Evolutionary conservation across 2,888 invertebrate genomes (phyloP).

Genomic region (Osedax frankpressi): DNA sequence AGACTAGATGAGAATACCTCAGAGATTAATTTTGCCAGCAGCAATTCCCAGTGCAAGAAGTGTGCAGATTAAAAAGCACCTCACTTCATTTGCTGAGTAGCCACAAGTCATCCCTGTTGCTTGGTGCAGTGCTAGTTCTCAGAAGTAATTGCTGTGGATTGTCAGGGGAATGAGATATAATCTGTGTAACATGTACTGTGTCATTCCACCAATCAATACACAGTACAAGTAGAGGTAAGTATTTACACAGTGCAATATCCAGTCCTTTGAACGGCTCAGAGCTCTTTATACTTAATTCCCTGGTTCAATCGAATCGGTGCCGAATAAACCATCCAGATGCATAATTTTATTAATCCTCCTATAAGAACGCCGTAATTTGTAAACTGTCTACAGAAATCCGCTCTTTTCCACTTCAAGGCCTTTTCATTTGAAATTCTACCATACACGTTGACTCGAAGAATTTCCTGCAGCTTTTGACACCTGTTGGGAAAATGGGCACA

Average conservation of each 20-base stretch:
- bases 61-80: neutral
- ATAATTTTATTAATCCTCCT: neutral
- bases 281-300: no score
- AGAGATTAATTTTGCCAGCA: neutral
- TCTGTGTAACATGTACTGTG: neutral
- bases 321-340: neutral
- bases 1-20: neutral
- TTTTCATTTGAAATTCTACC: slow-evolving; percentile 3
- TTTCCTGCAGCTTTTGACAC: slow-evolving; percentile 1
- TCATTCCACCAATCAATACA: slow-evolving; percentile 6
- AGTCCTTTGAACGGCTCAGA: no score
- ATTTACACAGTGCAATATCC: no score
- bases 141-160: slow-evolving; percentile 2
- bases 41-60: neutral
- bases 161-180: neutral
- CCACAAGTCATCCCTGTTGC: neutral
- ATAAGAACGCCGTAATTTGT: neutral
- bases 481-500: neutral
- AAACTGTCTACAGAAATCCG: neutral
- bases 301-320: no score
- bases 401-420: neutral
- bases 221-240: neutral
- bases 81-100: neutral
- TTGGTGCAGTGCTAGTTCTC: neutral
- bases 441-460: neutral